phyloP scores from a whole-genome alignment of 2,113 vertebrate genomes.

The Hydropotes inermis region DNA sequence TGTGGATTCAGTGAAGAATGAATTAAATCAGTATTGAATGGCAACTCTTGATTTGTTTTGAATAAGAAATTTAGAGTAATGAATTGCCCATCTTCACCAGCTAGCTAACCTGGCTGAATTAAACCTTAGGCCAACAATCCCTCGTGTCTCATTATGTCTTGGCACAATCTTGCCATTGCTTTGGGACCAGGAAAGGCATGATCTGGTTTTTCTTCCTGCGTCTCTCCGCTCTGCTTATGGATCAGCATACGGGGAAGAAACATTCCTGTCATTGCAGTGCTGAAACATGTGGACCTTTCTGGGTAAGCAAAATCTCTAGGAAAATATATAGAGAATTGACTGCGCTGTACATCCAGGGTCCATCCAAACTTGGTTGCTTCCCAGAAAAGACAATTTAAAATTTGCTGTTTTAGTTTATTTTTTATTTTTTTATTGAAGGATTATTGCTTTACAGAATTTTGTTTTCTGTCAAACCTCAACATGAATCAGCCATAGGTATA shows the following conservation, averaged over 20 bases:
- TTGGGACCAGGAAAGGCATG: not conserved
- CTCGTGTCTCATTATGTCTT: not conserved
- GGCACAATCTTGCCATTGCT: not conserved
- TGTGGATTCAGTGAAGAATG: not conserved
- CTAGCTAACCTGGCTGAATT: not conserved
- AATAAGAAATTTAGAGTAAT: not conserved
- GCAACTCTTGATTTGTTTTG: not conserved
- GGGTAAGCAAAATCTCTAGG: not conserved
- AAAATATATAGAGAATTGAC: not conserved
- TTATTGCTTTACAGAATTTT: not conserved
- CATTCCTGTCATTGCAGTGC: accelerated
- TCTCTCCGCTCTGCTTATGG: not conserved
- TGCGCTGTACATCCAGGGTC: not conserved
- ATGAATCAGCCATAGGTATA: not conserved
- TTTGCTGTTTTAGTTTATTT: not conserved
- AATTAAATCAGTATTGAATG: not conserved
- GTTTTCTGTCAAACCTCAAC: not conserved
- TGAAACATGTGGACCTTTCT: not conserved
- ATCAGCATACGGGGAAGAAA: not conserved
- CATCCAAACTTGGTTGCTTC: not conserved
- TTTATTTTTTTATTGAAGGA: not conserved
- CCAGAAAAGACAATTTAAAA: not conserved
- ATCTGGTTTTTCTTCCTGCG: not conserved
- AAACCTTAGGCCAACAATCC: not conserved
- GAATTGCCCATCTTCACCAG: not conserved